These are phyloP conservation scores for Scrobipalpa atriplicella DNA, from an alignment of 2,888 invertebrate species.

Conservation along the genomic window DNA sequence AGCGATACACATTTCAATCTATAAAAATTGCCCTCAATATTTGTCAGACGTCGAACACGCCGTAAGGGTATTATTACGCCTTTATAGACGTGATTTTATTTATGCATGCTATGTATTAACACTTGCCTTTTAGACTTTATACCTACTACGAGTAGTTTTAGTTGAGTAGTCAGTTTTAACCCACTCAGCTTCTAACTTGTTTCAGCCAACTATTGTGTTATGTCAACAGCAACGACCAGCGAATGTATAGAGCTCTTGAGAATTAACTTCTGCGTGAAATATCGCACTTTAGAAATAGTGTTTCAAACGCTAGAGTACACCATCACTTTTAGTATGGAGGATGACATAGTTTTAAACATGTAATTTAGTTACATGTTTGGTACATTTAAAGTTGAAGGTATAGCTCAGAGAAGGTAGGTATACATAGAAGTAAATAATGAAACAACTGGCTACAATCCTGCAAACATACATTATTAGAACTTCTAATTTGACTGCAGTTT, in stretches of 20 bases:
- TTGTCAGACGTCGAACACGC: too few species aligned
- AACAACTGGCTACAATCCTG: too few species aligned
- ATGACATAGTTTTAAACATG: conserved; percentile 22
- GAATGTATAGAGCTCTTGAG: conserved; percentile 19
- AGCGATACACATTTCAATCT: too few species aligned
- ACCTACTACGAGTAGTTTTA: background rate
- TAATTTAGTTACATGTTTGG: background rate
- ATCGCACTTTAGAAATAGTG: conserved; percentile 26
- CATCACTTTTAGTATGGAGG: conserved; percentile 23
- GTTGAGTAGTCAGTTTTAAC: background rate
- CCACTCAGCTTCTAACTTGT: conserved; percentile 5
- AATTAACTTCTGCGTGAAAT: conserved; percentile 24
- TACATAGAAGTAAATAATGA: too few species aligned
- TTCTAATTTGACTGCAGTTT: too few species aligned
- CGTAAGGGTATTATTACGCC: too few species aligned
- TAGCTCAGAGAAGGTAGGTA: background rate
- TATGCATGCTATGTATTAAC: background rate
- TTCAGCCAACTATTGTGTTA: conserved; percentile 5
- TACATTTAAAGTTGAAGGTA: background rate
- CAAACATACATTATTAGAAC: too few species aligned
- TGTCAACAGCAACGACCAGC: background rate
- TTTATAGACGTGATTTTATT: too few species aligned
- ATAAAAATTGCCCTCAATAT: too few species aligned
- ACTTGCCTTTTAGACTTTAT: background rate
- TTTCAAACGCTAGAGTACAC: conserved; percentile 12